Conservation (phyloP, 2,888 invertebrate genomes). For the Pantelozetes paolii region DNA sequence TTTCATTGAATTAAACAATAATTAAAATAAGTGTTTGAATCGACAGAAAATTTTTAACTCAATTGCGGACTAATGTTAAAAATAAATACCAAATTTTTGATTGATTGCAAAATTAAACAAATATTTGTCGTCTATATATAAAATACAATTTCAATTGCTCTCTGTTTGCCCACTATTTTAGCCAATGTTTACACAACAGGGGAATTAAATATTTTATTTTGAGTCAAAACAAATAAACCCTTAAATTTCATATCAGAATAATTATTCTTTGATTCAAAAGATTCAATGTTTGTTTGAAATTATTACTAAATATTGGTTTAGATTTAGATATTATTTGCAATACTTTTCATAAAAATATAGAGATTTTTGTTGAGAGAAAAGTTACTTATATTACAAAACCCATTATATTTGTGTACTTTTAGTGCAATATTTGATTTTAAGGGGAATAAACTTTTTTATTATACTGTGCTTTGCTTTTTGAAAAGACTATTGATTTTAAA, state of each 20-base stretch:
- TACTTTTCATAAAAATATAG: no score
- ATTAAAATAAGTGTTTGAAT: background rate
- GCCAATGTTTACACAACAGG: conserved; percentile 3
- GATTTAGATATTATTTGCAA: no score
- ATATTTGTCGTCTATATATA: background rate
- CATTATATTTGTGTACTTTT: no score
- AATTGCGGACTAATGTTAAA: background rate
- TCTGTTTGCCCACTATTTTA: conserved; percentile 2
- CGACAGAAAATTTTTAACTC: background rate
- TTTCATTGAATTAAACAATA: no score
- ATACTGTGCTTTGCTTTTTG: no score
- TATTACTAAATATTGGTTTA: background rate
- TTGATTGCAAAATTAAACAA: conserved; percentile 1
- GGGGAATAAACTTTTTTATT: no score
- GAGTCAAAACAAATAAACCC: background rate
- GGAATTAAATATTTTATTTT: background rate
- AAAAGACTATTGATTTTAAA: no score
- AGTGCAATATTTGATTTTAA: no score
- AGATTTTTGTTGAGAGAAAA: no score
- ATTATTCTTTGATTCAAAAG: conserved; percentile 3
- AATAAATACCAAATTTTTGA: background rate
- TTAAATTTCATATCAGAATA: background rate
- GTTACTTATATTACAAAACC: no score
- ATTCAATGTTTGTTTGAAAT: background rate
- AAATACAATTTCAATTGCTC: background rate